A percentile compares a stretch with the other conserved stretches of the same genome.
These are phyloP conservation scores for Abrostola triplasia DNA, from an alignment of 2,888 invertebrate species.

Conservation along the genomic window DNA sequence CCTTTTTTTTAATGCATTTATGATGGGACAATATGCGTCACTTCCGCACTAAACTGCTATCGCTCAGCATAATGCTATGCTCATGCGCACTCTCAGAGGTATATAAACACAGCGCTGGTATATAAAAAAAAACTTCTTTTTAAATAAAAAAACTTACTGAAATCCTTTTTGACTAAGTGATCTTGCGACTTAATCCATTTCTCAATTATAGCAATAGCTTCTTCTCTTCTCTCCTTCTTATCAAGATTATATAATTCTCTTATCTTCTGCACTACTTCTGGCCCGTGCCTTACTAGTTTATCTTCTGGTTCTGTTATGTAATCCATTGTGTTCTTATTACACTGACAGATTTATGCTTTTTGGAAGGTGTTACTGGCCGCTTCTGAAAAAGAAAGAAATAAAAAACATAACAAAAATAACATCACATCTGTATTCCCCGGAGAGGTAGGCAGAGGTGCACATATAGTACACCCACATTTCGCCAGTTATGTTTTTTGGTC, in stretches of 20 bases:
- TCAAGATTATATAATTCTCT: conserved; percentile 32
- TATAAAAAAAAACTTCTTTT: too few species aligned
- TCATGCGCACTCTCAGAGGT: too few species aligned
- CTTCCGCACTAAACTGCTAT: too few species aligned
- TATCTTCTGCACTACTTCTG: conserved; percentile 36
- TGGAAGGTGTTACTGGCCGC: not conserved
- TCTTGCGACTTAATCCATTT: conserved; percentile 56
- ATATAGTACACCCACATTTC: too few species aligned
- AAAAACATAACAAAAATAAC: too few species aligned
- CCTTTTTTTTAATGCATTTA: too few species aligned
- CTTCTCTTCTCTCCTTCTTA: conserved; percentile 34
- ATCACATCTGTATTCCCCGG: too few species aligned
- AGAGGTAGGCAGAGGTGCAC: too few species aligned
- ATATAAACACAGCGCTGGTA: too few species aligned
- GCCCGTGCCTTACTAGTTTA: conserved; percentile 23
- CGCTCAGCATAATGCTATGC: too few species aligned
- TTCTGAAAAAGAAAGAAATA: not conserved
- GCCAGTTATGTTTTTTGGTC: too few species aligned
- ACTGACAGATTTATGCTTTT: not conserved
- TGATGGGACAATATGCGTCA: too few species aligned
- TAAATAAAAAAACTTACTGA: conserved; percentile 42
- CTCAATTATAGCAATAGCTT: conserved; percentile 38
- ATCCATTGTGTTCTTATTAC: conserved; percentile 17
- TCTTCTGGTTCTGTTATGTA: conserved; percentile 34
- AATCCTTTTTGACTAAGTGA: conserved; percentile 53